These are phyloP conservation scores for Centruroides vittatus DNA, from an alignment of 1,140 invertebrate genomes.

Conservation along the genomic window DNA sequence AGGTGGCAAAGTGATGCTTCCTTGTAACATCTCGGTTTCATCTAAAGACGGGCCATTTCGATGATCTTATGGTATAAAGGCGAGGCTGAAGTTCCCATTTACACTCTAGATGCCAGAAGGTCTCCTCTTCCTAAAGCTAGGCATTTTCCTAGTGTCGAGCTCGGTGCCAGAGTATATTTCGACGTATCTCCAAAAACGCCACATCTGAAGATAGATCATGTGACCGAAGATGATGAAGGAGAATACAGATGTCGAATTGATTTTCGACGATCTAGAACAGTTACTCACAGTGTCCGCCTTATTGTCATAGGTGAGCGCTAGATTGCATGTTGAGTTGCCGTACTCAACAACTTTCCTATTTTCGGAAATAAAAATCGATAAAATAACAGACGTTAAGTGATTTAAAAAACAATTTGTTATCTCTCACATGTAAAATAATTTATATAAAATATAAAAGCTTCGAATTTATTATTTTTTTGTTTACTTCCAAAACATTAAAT, in stretches of 20 bases:
- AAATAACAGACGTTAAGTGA: no score
- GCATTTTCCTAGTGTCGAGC: slow-evolving; percentile 14
- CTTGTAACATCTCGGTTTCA: slow-evolving; percentile 60
- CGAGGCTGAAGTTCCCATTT: slow-evolving; percentile 50
- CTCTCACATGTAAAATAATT: no score
- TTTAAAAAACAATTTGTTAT: no score
- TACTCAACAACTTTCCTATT: no score
- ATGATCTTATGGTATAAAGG: slow-evolving; percentile 70
- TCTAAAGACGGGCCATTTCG: slow-evolving; percentile 48
- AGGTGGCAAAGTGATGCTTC: slow-evolving; percentile 55
- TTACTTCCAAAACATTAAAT: no score
- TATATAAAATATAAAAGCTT: no score
- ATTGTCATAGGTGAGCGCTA: slow-evolving; percentile 12
- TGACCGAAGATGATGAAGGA: slow-evolving; percentile 11
- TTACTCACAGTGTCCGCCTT: slow-evolving; percentile 11
- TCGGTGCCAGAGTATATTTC: slow-evolving; percentile 15
- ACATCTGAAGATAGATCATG: slow-evolving; percentile 13
- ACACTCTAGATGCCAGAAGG: slow-evolving; percentile 34
- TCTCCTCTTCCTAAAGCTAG: slow-evolving; percentile 11
- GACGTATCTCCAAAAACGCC: slow-evolving; percentile 11
- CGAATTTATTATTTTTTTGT: no score
- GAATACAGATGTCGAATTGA: slow-evolving; percentile 18
- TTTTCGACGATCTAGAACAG: slow-evolving; percentile 14
- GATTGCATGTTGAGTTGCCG: no score
- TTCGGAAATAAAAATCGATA: no score